Evolutionary conservation across 53 echinoderm and acorn worm genomes (phyloP), one percentile per base, ranked within the genome.

Genomic region (Glandiceps talaboti): DNA sequence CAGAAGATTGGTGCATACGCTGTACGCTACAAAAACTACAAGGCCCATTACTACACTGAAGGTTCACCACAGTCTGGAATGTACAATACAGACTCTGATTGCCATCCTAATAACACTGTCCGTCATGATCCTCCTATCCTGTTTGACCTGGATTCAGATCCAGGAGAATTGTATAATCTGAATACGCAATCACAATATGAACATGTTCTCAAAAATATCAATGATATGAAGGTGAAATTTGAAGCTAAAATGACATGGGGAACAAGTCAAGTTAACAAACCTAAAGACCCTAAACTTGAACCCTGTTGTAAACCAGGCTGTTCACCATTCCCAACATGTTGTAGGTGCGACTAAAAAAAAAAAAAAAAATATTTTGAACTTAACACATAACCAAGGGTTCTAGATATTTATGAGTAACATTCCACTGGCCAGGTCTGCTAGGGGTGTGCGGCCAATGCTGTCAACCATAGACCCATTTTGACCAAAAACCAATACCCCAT

Each of bases 31-130:
- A 85, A 87, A 80, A 90, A 97, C 79, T 97, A 90, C 89, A 97
- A 97, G 85, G 97, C 93, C 29, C 97, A 97, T 76, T 97, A 77
- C 85, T 91, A 89, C 91, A 97, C 97, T 0, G 82, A 91, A 33
- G 97, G 97, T 10, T 79, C 72, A 30, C 77, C 25, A 0, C 86
- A 89, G 74, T 97, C 93, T 0, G 88, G 85, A 12, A 33, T 77
- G 20, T 79, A 79, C 1, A 97, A 93, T 80, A 80, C 88, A 27
- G 97, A 97, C 79, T 31, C 64, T 14, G 97, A 96, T 82, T 96
- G 97, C 84, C 77, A 91, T 25, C 90, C 89, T 32, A 78, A 74
- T 0, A 77, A 85, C 33, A 89, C 77, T 12, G 88, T 86, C 10
- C 73, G 45, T 30, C 97, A 93, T 31, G 30, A 87, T 31, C 93